Base-by-base conservation (phyloP, 1,140 invertebrate genomes). In the Drosophila micromelanica region DNA sequence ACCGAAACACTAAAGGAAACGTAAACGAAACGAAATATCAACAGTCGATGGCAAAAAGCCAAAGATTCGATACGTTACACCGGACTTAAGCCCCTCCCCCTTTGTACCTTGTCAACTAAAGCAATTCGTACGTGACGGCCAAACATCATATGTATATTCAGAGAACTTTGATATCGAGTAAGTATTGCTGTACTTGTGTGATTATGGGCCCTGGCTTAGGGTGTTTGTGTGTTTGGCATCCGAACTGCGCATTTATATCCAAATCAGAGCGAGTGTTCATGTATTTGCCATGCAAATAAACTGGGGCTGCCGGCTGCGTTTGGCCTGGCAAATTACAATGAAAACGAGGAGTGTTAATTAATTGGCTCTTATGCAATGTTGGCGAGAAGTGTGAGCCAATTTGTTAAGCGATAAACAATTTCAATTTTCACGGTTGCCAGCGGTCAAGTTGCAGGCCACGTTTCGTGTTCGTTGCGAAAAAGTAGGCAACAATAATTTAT, bases 401-500 rank as follows among this genome's bases (percentile, higher is more conserved):
- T 56, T 8, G 7, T 9, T 30, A 32, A 11, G 51, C 43, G 38
- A 74, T 62, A 77, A 74, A 64, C 70, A 64, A 70, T 60, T 77
- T 64, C 42, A 46, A 49, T 70, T 56, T 40, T 43, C 55, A 43
- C 49, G 23, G 12, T 27, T 17, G 23, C 32, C 23, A 49, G 4
- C 12, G 32, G 32, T 35, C 32, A 35, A 35, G 6, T n/a, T n/a
- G 11, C 11, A 38, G 37, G 11, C 1, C 37, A n/a, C 8, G 37
- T 38, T 40, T 40, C 23, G 32, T 8, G 7, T 35, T 11, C 13
- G 30, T 13, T 27, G 37, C 49, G 6, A n/a, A 23, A 73, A 86
- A 82, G 71, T 86, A 82, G 78, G 78, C 78, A 76, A 86, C 68
- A 12, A 63, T 87, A 78, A 87, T 76, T 78, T 76, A 75, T 56